Percentiles rank a stretch among this genome's conserved stretches.
phyloP scores from a whole-genome alignment of 1,140 invertebrate genomes.

The Bicyclus anynana region DNA sequence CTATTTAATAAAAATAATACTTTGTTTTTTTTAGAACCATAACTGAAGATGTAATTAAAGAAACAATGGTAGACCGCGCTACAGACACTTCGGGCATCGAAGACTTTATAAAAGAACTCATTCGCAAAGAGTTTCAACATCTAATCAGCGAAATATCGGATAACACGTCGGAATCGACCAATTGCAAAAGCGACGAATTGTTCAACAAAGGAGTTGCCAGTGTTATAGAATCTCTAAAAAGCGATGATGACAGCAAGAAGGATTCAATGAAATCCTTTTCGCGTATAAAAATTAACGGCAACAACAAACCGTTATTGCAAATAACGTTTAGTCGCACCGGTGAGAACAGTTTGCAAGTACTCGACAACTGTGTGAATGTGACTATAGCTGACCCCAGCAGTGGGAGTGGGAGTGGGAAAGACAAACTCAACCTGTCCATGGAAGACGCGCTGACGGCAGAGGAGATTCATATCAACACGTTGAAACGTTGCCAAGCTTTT shows the following conservation, averaged over 20 bases:
- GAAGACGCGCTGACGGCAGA: conserved; percentile 46
- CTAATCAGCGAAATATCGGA: conserved; percentile 47
- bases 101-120: conserved; percentile 57
- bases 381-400: conserved; percentile 43
- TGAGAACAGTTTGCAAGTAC: conserved; percentile 59
- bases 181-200: conserved; percentile 39
- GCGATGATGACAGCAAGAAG: conserved; percentile 35
- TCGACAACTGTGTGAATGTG: conserved; percentile 64
- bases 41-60: conserved; percentile 26
- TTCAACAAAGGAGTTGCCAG: conserved; percentile 55
- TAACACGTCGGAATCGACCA: conserved; percentile 27
- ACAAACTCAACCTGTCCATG: conserved; percentile 40
- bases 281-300: conserved; percentile 61
- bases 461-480: conserved; percentile 48
- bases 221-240: conserved; percentile 49
- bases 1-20: not conserved
- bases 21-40: conserved; percentile 24
- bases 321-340: conserved; percentile 59
- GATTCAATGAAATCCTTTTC: conserved; percentile 53
- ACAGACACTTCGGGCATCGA: conserved; percentile 63
- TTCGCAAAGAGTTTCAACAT: conserved; percentile 60
- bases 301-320: conserved; percentile 62
- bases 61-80: conserved; percentile 49
- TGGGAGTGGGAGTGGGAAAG: conserved; percentile 31
- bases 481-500: conserved; percentile 74